Conservation (phyloP, 2,888 invertebrate species). For the Callyntrura sp. region DNA sequence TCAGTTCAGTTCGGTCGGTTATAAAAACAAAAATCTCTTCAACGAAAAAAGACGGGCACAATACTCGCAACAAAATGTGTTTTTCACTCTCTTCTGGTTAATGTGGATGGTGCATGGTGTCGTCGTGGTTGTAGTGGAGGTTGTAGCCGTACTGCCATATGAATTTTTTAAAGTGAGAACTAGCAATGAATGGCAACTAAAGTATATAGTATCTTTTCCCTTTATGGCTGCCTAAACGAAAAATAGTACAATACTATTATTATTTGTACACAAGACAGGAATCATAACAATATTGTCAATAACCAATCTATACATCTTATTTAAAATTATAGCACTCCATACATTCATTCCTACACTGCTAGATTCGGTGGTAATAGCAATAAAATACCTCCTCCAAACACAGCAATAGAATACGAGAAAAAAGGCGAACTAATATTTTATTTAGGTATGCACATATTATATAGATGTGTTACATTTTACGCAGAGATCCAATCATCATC, state of each 20-base stretch:
- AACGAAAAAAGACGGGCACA: background rate
- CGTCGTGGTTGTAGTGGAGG: background rate
- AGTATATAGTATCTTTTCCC: background rate
- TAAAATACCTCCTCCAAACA: too few species aligned
- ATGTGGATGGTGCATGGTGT: background rate
- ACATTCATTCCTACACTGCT: too few species aligned
- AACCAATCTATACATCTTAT: background rate
- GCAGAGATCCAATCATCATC: too few species aligned
- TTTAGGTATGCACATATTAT: too few species aligned
- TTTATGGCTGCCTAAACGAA: background rate
- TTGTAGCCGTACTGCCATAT: background rate
- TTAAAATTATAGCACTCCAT: too few species aligned
- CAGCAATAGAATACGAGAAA: too few species aligned
- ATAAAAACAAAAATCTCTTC: background rate
- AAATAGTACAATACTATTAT: background rate
- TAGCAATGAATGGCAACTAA: constrained; percentile 24
- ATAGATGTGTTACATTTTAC: too few species aligned
- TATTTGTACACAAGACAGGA: background rate
- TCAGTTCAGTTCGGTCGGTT: too few species aligned
- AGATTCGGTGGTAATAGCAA: too few species aligned
- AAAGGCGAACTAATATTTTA: too few species aligned
- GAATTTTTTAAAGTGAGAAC: background rate
- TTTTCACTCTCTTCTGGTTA: too few species aligned
- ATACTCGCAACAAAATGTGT: too few species aligned
- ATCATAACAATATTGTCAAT: background rate